phyloP scores from a whole-genome alignment of 1,140 invertebrate species.

The Saccostrea glomerata region DNA sequence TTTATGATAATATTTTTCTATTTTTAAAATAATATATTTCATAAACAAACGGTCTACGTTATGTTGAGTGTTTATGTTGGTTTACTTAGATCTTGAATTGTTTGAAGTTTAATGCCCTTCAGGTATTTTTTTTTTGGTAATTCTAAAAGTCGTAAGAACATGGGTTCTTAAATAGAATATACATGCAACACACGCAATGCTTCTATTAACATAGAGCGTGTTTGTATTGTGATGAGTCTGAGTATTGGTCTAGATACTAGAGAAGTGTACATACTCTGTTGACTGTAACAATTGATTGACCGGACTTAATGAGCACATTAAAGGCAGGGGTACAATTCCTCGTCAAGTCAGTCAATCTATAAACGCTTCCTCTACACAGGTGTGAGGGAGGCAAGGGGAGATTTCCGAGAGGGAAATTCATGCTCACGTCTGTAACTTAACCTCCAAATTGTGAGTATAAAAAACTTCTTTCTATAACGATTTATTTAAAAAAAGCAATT shows the following conservation, averaged over 20 bases:
- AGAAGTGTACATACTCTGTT: neutral
- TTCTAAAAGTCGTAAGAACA: too few relatives aligned
- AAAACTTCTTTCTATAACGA: neutral
- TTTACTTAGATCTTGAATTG: neutral
- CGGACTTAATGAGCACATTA: slow-evolving; percentile 13
- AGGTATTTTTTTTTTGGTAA: neutral
- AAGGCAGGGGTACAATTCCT: neutral
- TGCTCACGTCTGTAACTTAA: neutral
- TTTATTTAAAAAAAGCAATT: neutral
- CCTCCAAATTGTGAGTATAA: neutral
- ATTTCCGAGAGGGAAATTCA: neutral
- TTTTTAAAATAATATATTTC: slow-evolving; percentile 1
- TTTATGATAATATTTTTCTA: neutral
- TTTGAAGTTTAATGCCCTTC: neutral
- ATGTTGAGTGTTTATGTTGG: neutral
- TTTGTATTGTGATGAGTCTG: too few relatives aligned
- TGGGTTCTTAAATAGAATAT: too few relatives aligned
- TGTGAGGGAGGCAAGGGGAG: neutral
- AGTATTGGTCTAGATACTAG: neutral
- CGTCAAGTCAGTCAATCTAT: neutral
- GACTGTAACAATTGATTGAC: neutral
- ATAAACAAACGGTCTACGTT: neutral
- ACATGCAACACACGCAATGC: too few relatives aligned
- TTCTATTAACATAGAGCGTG: too few relatives aligned
- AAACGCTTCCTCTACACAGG: slow-evolving; percentile 1